phyloP scores from a whole-genome alignment of 2,888 invertebrate species.

The Chironomus riparius region DNA sequence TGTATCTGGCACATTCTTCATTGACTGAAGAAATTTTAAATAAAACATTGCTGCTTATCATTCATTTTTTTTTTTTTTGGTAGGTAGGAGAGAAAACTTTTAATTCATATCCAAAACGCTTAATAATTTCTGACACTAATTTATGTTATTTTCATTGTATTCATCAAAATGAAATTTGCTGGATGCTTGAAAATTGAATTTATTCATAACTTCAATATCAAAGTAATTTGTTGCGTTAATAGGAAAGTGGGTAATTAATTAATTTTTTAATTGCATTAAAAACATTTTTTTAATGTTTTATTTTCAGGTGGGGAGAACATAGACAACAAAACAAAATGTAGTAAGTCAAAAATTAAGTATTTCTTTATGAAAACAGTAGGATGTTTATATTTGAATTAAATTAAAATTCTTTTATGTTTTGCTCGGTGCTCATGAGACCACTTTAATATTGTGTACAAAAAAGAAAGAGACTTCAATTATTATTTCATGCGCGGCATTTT shows the following conservation, averaged over 20 bases:
- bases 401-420: not conserved
- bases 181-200: slow-evolving; percentile 17
- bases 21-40: too few species aligned
- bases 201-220: slow-evolving; percentile 23
- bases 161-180: slow-evolving; percentile 9
- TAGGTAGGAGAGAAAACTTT: not conserved
- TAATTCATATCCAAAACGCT: not conserved
- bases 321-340: not conserved
- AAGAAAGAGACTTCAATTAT: not conserved
- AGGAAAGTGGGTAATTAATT: slow-evolving; percentile 26
- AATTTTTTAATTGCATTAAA: slow-evolving; percentile 26
- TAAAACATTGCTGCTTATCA: too few species aligned
- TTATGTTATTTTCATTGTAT: not conserved
- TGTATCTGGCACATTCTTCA: too few species aligned
- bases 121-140: slow-evolving; percentile 24
- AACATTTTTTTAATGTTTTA: not conserved
- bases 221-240: slow-evolving; percentile 27
- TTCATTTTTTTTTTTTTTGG: too few species aligned
- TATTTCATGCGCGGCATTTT: not conserved
- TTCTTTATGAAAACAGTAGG: slow-evolving; percentile 11
- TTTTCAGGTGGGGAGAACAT: not conserved
- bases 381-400: slow-evolving; percentile 27
- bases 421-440: not conserved
- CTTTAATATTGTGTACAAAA: not conserved
- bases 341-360: not conserved